Base-by-base conservation (phyloP, 1,140 invertebrate species). In the Plodia interpunctella region DNA sequence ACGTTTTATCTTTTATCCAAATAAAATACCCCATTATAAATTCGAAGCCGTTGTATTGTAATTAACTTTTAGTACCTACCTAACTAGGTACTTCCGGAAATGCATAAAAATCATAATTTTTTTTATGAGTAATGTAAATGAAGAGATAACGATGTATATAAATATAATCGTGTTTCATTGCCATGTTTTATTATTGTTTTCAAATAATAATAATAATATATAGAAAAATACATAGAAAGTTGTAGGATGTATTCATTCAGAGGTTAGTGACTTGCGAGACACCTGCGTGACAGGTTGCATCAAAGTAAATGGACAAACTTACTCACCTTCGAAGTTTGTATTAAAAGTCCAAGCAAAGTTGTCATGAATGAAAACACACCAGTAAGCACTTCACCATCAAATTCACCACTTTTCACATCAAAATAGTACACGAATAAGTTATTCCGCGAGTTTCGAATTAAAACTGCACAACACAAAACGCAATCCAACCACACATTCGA, bases 261-360 rank as follows among this genome's bases (percentile, higher is more conserved):
- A 87, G 84, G 82, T 84, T 80, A 83, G 72, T 83, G 83, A 85
- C 81, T 85, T 74, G 65, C 53, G 67, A 83, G 82, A 85, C 84
- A 87, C 84, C 84, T 87, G 84, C 80, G 80, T 82, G 84, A 87
- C 84, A 87, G 84, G 84, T 87, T 87, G 84, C 70, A 80, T 59
- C 66, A 70, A 78, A 80, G 66, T 77, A 62, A 70, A 63, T 60
- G 62, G 70, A 71, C 65, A 75, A 78, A 82, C 79, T 87, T 80
- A 85, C 79, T 87, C 78, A 83, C 77, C 80, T 68, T 60, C 61
- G 59, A 68, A 70, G 54, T 74, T 72, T 62, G 13, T 28, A 69
- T 72, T 30, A 53, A 54, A 64, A 63, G 15, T 58, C 44, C 57
- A 59, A 28, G 30, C 15, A 50, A 66, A 51, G 35, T 62, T 56